Percentiles rank a stretch among this genome's conserved stretches.
Conservation (phyloP, 1,140 invertebrate genomes). For the Steinernema feltiae region DNA sequence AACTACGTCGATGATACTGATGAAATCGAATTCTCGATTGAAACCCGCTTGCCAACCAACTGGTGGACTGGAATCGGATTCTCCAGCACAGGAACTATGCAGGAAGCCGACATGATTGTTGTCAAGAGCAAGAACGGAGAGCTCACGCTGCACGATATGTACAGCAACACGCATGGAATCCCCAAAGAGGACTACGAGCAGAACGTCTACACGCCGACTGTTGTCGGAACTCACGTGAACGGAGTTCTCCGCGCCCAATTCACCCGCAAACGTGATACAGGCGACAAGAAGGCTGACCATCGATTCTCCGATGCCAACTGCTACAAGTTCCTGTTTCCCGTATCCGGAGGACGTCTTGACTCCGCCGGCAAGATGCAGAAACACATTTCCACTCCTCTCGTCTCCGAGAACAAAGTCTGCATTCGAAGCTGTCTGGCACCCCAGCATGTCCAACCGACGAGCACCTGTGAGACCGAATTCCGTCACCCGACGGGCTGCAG, state of each 20-base stretch:
- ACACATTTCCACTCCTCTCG: constrained; percentile 70
- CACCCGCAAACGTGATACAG: constrained; percentile 53
- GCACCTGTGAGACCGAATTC: constrained; percentile 58
- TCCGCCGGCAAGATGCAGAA: constrained; percentile 72
- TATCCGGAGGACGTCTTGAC: constrained; percentile 54
- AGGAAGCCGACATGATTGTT: constrained; percentile 52
- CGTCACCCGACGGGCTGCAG: constrained; percentile 46
- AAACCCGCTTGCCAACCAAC: constrained; percentile 69
- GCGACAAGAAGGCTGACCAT: constrained; percentile 49
- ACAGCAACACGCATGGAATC: constrained; percentile 22
- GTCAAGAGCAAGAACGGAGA: constrained; percentile 36
- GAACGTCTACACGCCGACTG: constrained; percentile 28
- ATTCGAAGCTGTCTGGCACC: constrained; percentile 63
- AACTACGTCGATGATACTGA: constrained; percentile 71
- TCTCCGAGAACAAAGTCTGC: constrained; percentile 75
- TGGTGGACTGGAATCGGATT: constrained; percentile 90
- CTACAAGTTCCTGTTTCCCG: constrained; percentile 56
- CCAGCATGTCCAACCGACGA: constrained; percentile 58
- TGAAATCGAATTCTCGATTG: constrained; percentile 77
- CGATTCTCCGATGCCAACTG: constrained; percentile 51
- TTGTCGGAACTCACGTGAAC: constrained; percentile 44
- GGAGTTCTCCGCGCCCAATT: constrained; percentile 58
- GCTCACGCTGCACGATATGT: constrained; percentile 47
- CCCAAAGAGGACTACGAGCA: constrained; percentile 37
- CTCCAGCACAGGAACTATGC: constrained; percentile 66